phyloP scores from a whole-genome alignment of 1,140 invertebrate species.

The Goniozus legneri region DNA sequence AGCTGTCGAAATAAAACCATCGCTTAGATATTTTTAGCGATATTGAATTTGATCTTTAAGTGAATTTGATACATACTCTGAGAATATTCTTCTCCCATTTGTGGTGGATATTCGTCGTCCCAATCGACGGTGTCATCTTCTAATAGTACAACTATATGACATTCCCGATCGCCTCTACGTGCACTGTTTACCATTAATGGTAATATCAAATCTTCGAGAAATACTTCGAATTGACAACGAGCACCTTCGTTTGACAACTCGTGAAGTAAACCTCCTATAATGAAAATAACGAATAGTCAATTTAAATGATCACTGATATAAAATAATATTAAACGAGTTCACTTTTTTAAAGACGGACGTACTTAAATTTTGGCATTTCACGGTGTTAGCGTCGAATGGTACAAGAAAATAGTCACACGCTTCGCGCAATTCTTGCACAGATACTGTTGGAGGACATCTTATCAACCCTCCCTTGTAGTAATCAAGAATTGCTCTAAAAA shows the following conservation, averaged over 20 bases:
- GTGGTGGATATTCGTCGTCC: slow-evolving; percentile 98
- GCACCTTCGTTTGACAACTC: slow-evolving; percentile 99
- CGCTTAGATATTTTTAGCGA: neutral
- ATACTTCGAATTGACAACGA: slow-evolving; percentile 92
- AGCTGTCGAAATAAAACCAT: slow-evolving; percentile 53
- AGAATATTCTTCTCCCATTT: slow-evolving; percentile 98
- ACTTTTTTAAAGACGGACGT: too few relatives aligned
- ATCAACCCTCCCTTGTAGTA: slow-evolving; percentile 91
- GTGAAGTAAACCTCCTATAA: slow-evolving; percentile 87
- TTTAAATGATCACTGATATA: neutral
- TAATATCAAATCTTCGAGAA: slow-evolving; percentile 91
- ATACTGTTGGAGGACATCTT: slow-evolving; percentile 77
- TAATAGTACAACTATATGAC: slow-evolving; percentile 90
- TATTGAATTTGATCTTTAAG: neutral
- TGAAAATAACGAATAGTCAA: neutral
- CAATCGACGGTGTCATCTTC: slow-evolving; percentile 97
- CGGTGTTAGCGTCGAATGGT: slow-evolving; percentile 94
- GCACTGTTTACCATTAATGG: slow-evolving; percentile 96
- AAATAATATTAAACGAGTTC: too few relatives aligned
- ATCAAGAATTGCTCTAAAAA: slow-evolving; percentile 94
- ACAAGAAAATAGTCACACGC: slow-evolving; percentile 98
- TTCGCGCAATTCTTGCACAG: slow-evolving; percentile 91
- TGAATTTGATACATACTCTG: slow-evolving; percentile 68
- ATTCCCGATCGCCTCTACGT: slow-evolving; percentile 83
- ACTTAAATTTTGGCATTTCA: slow-evolving; percentile 94